phyloP scores from a whole-genome alignment of 2,888 invertebrate genomes.

The Erebia epiphron region DNA sequence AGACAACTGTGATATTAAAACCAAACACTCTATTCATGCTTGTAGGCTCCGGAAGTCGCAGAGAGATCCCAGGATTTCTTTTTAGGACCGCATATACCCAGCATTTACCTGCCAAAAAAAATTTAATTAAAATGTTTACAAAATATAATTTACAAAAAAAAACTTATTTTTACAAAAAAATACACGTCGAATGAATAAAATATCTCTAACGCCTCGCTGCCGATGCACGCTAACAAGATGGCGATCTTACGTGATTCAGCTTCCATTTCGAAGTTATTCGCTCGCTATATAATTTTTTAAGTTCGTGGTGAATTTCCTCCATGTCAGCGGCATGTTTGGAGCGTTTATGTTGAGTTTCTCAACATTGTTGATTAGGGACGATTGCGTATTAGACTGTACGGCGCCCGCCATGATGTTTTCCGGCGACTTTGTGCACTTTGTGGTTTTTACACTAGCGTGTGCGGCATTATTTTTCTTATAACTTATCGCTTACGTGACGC shows the following conservation, averaged over 20 bases:
- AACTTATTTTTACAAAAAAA: no score
- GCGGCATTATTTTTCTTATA: not conserved
- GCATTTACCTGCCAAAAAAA: no score
- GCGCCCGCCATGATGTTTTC: not conserved
- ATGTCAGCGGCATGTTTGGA: not conserved
- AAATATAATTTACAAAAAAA: no score
- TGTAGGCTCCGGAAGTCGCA: no score
- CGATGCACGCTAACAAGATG: conserved; percentile 5
- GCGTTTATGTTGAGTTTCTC: not conserved
- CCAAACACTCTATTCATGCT: no score
- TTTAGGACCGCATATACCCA: no score
- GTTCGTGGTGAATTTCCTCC: conserved; percentile 2
- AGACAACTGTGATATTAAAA: no score
- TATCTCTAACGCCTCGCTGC: conserved; percentile 7
- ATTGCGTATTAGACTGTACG: not conserved
- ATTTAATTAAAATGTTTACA: no score
- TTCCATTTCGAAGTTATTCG: conserved; percentile 3
- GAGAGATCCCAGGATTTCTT: no score
- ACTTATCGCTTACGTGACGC: no score
- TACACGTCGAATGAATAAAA: conserved; percentile 12
- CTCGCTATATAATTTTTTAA: not conserved
- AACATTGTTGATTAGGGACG: not conserved
- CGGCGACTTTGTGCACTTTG: not conserved
- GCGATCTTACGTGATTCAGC: conserved; percentile 1
- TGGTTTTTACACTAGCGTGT: not conserved